Conservation (phyloP, 2,113 vertebrate species). For the Guaruba guarouba region DNA sequence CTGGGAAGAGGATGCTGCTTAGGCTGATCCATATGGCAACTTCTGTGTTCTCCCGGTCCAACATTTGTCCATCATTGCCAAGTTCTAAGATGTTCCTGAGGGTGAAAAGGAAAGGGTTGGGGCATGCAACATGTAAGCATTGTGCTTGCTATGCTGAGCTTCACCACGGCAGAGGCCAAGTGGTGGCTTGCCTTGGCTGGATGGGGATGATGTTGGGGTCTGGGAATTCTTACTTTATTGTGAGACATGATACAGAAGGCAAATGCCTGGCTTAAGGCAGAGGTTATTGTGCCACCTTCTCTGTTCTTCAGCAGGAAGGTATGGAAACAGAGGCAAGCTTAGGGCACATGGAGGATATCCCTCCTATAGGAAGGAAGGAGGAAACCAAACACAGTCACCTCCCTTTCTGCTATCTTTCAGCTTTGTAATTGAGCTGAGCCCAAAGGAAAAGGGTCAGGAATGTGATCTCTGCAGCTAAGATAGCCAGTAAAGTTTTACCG, state of each 20-base stretch:
- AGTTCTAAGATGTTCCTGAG: neutral
- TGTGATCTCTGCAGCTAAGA: neutral
- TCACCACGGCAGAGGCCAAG: neutral
- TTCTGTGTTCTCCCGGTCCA: neutral
- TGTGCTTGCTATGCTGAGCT: neutral
- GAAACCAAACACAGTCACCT: neutral
- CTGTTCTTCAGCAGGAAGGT: neutral
- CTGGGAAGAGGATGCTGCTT: neutral
- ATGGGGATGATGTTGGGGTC: neutral
- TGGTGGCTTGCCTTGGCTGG: neutral
- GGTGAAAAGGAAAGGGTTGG: neutral
- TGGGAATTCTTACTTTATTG: neutral
- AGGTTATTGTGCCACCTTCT: neutral
- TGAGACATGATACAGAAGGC: neutral
- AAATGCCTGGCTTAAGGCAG: neutral
- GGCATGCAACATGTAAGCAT: accelerated
- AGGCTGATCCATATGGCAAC: neutral
- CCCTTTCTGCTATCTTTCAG: neutral
- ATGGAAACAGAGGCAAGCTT: neutral
- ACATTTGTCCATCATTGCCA: accelerated
- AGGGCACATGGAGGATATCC: neutral
- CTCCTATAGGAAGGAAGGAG: neutral
- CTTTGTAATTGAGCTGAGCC: neutral
- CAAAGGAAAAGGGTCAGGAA: neutral
- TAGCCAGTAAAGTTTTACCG: neutral